Evolutionary conservation across 2,888 invertebrate species (phyloP).

Genomic region (Cryptosula pallasiana): DNA sequence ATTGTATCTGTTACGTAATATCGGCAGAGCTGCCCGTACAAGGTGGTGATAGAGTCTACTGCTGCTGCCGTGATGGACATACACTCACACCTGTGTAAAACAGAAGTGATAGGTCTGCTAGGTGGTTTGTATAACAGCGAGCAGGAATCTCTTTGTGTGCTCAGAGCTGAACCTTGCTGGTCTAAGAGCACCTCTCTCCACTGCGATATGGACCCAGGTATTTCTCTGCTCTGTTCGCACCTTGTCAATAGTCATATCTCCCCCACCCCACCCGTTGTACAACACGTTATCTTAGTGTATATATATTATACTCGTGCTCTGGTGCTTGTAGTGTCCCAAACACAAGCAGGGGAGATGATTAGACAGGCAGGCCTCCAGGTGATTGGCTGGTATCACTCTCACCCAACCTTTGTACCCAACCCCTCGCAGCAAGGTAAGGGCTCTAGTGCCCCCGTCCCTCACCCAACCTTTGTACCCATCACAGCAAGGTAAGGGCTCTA

Average conservation of each 20-base stretch:
- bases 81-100: conserved; percentile 66
- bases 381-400: conserved; percentile 74
- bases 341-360: conserved; percentile 61
- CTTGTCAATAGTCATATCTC: no score
- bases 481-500: neutral
- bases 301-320: no score
- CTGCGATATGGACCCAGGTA: conserved; percentile 74
- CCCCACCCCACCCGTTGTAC: no score
- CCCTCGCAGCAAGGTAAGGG: conserved; percentile 57
- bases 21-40: conserved; percentile 57
- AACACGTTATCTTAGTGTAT: no score
- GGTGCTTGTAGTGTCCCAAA: conserved; percentile 61
- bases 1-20: no score
- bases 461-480: conserved; percentile 62
- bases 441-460: neutral
- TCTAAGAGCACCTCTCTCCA: conserved; percentile 65
- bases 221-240: neutral
- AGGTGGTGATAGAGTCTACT: conserved; percentile 60
- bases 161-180: conserved; percentile 62
- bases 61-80: conserved; percentile 65
- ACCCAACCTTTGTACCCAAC: conserved; percentile 66
- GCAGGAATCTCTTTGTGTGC: conserved; percentile 54
- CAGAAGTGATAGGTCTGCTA: conserved; percentile 70
- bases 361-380: conserved; percentile 56
- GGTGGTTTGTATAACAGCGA: conserved; percentile 59